Conservation (phyloP, 2,113 vertebrate genomes). For the Cygnus atratus region DNA sequence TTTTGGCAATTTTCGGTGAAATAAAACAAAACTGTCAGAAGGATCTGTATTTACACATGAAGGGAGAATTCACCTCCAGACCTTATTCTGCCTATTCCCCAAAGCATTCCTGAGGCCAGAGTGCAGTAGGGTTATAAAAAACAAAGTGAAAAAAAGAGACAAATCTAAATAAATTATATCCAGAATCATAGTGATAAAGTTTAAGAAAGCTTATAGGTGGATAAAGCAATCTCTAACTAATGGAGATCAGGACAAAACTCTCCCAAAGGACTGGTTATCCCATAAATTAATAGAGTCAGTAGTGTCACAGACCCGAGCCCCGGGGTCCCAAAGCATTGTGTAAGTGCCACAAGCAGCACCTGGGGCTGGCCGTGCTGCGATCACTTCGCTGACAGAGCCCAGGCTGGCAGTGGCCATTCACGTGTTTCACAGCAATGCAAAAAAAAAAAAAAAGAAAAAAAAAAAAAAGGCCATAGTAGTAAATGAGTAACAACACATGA, state of each 20-base stretch:
- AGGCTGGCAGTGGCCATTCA: background rate
- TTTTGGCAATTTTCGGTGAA: slow-evolving; percentile 29
- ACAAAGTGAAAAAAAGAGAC: background rate
- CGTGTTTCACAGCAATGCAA: background rate
- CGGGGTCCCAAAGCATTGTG: background rate
- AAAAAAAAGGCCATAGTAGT: background rate
- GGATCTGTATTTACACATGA: background rate
- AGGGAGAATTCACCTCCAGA: slow-evolving; percentile 15
- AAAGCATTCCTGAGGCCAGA: background rate
- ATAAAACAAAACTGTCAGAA: slow-evolving; percentile 19
- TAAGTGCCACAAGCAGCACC: slow-evolving; percentile 3
- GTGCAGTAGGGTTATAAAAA: background rate
- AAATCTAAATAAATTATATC: background rate
- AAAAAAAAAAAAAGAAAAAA: background rate
- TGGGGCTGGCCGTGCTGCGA: background rate
- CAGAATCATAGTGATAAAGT: background rate
- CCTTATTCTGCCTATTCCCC: background rate
- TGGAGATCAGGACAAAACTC: slow-evolving; percentile 12
- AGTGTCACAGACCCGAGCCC: background rate
- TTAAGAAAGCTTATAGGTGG: background rate
- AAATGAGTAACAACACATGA: background rate
- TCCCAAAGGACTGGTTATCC: slow-evolving; percentile 7
- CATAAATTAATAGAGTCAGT: background rate
- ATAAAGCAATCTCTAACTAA: background rate
- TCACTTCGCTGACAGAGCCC: background rate